phyloP scores from a whole-genome alignment of 2,888 invertebrate species.

The Cheilosia vernalis region DNA sequence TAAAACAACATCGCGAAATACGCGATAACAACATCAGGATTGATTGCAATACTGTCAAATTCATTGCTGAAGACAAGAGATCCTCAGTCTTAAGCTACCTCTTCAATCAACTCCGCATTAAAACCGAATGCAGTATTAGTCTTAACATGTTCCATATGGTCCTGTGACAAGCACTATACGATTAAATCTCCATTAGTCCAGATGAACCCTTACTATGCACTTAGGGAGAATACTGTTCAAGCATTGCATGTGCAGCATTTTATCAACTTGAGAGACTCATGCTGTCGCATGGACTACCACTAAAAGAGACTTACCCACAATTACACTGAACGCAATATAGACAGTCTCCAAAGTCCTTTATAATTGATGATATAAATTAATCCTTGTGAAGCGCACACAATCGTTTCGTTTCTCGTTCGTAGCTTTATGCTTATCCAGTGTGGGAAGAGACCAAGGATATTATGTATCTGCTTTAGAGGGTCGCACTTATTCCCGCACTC shows the following conservation, averaged over 20 bases:
- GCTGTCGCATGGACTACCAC: conserved; percentile 52
- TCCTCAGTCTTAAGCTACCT: no score
- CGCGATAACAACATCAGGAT: no score
- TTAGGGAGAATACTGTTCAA: background rate
- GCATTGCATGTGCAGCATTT: conserved; percentile 42
- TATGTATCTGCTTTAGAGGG: conserved; percentile 26
- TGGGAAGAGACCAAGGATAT: conserved; percentile 5
- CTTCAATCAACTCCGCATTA: background rate
- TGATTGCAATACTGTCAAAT: no score
- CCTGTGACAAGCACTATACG: background rate
- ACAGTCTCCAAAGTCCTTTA: conserved; percentile 64
- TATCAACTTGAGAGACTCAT: conserved; percentile 51
- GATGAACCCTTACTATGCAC: conserved; percentile 14
- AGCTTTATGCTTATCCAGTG: conserved; percentile 6
- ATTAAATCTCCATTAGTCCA: conserved; percentile 39
- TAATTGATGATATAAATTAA: conserved; percentile 71
- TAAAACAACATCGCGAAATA: no score
- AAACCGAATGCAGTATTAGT: background rate
- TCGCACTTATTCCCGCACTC: conserved; percentile 21
- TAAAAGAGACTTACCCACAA: conserved; percentile 71
- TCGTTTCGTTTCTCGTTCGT: background rate
- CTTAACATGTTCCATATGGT: background rate
- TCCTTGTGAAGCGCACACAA: conserved; percentile 46
- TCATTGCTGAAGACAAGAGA: no score
- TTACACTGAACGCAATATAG: conserved; percentile 59